Base-by-base conservation (phyloP, 2,797 vertebrate genomes). In the Cyclura pinguis region DNA sequence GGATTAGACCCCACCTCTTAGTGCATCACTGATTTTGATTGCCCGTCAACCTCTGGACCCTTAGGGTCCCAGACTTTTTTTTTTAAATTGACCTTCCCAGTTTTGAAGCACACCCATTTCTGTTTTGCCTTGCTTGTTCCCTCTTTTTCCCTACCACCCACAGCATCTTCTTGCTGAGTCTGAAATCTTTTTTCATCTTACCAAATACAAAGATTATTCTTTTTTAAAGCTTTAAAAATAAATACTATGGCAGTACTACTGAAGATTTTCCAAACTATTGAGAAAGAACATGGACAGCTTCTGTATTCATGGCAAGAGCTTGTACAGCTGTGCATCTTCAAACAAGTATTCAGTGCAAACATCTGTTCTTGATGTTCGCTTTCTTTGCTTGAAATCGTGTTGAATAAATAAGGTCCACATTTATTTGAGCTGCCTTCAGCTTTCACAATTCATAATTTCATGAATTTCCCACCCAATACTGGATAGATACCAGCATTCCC, bases 281-380 rank as follows among this genome's bases (percentile, higher is more conserved):
- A 59, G 59, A 91, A 94, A 86, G 27, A 88, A 76, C 3, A 42
- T 1, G 29, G 0, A 0, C 42, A 86, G 87, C 88, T 94, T 77
- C 85, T 94, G 90, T 62, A 89, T 90, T 77, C 35, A 85, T 86
- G 73, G 85, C 80, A 87, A 72, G 0, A 0, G 1, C 80, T 84
- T 92, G 92, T 92, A 92, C 76, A 93, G 83, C 62, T 93, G 84
- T 47, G 47, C 84, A 86, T 77, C 69, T 88, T 67, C 22, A 18
- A 55, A 86, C 9, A 83, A 67, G 57, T 69, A 52, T 62, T 74
- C 92, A 89, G 88, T 38, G 69, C 20, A 92, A 84, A 86, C n/a
- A 62, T 72, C 38, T 87, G 72, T 89, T 90, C 83, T 89, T 89
- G 59, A 84, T 42, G 16, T 83, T 92, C 64, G 3, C 6, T 80